Evolutionary conservation across 2,113 vertebrate genomes (phyloP).

Genomic region (Sinosuthora webbiana): DNA sequence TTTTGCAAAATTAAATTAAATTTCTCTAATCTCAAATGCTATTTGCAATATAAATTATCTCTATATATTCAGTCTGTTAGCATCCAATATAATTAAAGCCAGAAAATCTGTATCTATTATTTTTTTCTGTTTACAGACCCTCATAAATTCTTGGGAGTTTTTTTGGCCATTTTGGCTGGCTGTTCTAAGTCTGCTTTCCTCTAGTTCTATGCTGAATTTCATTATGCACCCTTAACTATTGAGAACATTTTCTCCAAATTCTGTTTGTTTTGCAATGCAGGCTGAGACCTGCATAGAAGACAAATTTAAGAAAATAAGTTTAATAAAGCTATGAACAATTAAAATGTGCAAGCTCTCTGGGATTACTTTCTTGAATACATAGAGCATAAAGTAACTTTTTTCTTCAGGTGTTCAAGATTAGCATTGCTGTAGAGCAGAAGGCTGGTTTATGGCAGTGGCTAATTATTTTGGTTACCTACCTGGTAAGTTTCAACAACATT

Average conservation of each 20-base stretch:
- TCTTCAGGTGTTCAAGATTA: background rate
- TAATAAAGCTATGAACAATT: background rate
- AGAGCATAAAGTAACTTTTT: background rate
- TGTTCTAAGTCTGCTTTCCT: background rate
- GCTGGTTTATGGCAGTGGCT: background rate
- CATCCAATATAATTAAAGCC: background rate
- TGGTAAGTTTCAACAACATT: background rate
- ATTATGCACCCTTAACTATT: background rate
- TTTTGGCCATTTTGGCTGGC: background rate
- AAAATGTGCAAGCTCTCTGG: background rate
- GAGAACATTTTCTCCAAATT: background rate
- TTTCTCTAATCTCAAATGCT: background rate
- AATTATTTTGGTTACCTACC: rapidly evolving
- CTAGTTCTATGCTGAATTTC: background rate
- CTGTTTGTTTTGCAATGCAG: background rate
- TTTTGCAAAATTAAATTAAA: constrained; percentile 23
- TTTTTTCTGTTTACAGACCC: background rate
- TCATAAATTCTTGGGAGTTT: background rate
- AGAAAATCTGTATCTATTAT: background rate
- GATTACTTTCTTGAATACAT: background rate
- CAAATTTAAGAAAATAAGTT: background rate
- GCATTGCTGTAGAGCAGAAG: background rate
- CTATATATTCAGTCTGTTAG: background rate
- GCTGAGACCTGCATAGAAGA: background rate
- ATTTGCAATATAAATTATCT: constrained; percentile 1